Percentiles rank a stretch among this genome's conserved stretches.
Evolutionary conservation across 2,888 invertebrate species (phyloP).

Genomic region (Torymus auratus): DNA sequence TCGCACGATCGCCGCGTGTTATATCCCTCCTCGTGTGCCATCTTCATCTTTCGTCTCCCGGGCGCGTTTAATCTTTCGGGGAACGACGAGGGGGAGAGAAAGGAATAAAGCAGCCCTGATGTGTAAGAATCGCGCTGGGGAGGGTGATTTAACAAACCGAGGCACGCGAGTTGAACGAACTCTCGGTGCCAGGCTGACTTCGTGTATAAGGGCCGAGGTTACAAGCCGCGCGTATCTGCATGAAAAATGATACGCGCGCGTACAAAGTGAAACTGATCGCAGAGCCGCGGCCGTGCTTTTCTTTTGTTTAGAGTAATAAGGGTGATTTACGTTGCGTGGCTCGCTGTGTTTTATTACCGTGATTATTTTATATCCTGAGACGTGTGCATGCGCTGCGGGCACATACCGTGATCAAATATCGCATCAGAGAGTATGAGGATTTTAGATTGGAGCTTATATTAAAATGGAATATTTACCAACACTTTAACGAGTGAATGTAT

Average conservation of each 20-base stretch:
- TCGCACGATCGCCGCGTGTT: no score
- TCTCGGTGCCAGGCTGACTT: slow-evolving; percentile 3
- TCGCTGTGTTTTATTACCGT: not conserved
- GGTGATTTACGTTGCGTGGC: slow-evolving; percentile 5
- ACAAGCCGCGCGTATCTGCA: not conserved
- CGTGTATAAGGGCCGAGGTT: no score
- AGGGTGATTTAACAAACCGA: slow-evolving; percentile 35
- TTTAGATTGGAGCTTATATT: no score
- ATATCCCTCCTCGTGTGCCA: not conserved
- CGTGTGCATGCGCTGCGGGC: no score
- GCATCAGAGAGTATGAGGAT: no score
- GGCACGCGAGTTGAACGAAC: slow-evolving; percentile 51
- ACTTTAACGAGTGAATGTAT: no score
- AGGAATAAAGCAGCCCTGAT: slow-evolving; percentile 1
- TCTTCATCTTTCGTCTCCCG: not conserved
- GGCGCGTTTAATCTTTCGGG: slow-evolving; percentile 9
- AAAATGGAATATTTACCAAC: no score
- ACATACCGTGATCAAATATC: no score
- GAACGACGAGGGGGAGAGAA: not conserved
- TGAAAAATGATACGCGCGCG: slow-evolving; percentile 10
- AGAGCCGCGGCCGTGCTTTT: not conserved
- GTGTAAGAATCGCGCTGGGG: slow-evolving; percentile 11
- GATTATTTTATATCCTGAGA: not conserved
- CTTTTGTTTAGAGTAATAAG: slow-evolving; percentile 14
- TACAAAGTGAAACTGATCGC: not conserved